These are phyloP conservation scores for Leptura quadrifasciata DNA, from an alignment of 2,888 invertebrate genomes.

Conservation along the genomic window DNA sequence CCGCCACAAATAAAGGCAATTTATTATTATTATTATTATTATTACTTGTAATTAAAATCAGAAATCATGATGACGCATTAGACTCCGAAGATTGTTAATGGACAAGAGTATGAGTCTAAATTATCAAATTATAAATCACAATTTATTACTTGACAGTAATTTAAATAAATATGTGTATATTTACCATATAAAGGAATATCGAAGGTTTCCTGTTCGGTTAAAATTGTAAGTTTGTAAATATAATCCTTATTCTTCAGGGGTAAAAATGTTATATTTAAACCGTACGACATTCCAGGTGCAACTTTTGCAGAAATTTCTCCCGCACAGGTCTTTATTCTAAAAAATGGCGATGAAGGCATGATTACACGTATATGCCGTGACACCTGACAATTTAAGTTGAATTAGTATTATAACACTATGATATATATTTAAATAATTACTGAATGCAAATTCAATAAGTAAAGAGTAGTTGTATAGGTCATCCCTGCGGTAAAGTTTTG, in stretches of 20 bases:
- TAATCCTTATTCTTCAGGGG: slow-evolving; percentile 78
- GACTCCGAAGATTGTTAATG: too few species aligned
- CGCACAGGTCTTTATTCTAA: slow-evolving; percentile 70
- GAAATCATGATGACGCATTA: too few species aligned
- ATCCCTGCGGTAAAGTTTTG: slow-evolving; percentile 78
- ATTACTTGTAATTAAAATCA: too few species aligned
- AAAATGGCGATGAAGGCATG: slow-evolving; percentile 69
- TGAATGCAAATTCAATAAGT: slow-evolving; percentile 77
- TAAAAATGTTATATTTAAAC: slow-evolving; percentile 79
- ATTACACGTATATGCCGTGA: slow-evolving; percentile 75
- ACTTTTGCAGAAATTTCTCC: slow-evolving; percentile 74
- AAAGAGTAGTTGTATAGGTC: slow-evolving; percentile 74
- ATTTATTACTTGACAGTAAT: not conserved
- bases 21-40: too few species aligned
- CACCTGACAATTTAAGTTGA: slow-evolving; percentile 68
- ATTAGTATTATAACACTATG: slow-evolving; percentile 23
- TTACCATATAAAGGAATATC: slow-evolving; percentile 79
- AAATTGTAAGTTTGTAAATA: slow-evolving; percentile 75
- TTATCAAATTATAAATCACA: too few species aligned
- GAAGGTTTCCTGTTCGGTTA: slow-evolving; percentile 76
- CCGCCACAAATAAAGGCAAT: too few species aligned
- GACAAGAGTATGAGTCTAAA: too few species aligned
- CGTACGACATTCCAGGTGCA: slow-evolving; percentile 82
- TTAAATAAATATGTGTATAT: not conserved
- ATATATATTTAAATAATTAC: slow-evolving; percentile 67